Conservation (phyloP, 2,113 vertebrate species). For the Pimephales promelas region DNA sequence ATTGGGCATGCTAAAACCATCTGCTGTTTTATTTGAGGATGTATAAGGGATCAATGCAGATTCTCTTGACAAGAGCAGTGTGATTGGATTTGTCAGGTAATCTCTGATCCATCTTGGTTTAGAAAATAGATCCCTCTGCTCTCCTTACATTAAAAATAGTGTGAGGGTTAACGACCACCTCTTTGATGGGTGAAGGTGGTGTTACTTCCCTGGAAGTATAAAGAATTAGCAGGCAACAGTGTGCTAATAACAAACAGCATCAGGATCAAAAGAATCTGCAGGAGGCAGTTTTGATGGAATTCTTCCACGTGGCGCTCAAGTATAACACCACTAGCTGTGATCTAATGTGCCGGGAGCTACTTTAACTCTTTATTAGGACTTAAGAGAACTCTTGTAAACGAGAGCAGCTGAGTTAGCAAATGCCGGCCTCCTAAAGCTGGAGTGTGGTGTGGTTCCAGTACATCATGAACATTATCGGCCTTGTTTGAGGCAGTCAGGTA, state of each 20-base stretch:
- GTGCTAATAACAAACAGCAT: slow-evolving; percentile 35
- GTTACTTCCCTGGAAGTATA: slow-evolving; percentile 36
- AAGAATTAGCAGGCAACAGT: slow-evolving; percentile 51
- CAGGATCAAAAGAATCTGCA: slow-evolving; percentile 35
- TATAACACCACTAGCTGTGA: slow-evolving; percentile 38
- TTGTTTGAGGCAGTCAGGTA: not conserved
- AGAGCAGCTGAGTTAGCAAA: slow-evolving; percentile 54
- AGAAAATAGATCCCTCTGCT: slow-evolving; percentile 56
- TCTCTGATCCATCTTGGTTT: too few species aligned
- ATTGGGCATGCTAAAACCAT: slow-evolving; percentile 1
- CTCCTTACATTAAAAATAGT: slow-evolving; percentile 55
- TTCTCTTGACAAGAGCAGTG: not conserved
- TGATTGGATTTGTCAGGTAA: too few species aligned
- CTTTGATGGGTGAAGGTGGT: slow-evolving; percentile 54
- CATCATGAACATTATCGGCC: not conserved
- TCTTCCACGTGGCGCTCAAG: slow-evolving; percentile 25
- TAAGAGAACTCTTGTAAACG: slow-evolving; percentile 30
- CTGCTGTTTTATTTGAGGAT: not conserved
- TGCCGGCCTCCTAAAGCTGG: not conserved
- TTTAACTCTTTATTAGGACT: slow-evolving; percentile 48
- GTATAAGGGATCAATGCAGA: not conserved
- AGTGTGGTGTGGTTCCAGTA: not conserved
- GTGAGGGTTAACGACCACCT: slow-evolving; percentile 56
- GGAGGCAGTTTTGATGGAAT: slow-evolving; percentile 39
- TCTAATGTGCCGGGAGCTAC: slow-evolving; percentile 28